Evolutionary conservation across 2,113 vertebrate species (phyloP), one percentile per base, ranked within the genome.

Genomic region (Carassius gibelio): DNA sequence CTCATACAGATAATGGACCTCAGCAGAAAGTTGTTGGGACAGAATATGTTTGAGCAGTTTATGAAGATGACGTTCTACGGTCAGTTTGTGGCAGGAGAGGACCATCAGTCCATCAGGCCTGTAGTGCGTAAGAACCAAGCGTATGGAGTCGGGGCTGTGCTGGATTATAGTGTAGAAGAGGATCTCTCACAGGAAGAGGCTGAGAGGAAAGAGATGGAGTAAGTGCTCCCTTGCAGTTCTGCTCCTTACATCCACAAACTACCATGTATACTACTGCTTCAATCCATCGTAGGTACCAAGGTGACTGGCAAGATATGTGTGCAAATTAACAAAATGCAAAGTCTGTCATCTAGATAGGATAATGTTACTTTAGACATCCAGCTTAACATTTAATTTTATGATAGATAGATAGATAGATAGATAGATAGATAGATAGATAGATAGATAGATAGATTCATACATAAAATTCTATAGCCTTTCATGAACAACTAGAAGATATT

Each of bases 61-160:
- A 97, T 99, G 97, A 98, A 97, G 93, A 92, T 96, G 94, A 97
- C 97, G 0, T 97, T 99, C 92, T 99, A 98, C 0, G 96, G 97
- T 14, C 97, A 99, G 89, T 98, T 99, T 93, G 97, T 98, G 87
- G 98, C 96, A 0, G 96, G 97, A 0, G 96, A 99, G 89, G 95
- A 99, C 92, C 96, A 96, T 82, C 87, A 94, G 61, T 90, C 95
- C 88, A 98, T 98, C 88, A 93, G 90, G 79, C 96, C 97, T 0
- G 90, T 98, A 82, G 93, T 99, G 75, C 94, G 83, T 87, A 96
- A 92, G 91, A 96, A 99, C 88, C 93, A 77, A 75, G 91, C 96
- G 0, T 97, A 95, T 0, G 97, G 97, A 0, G 96, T 98, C 4
- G 96, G 98, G 57, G 96, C 96, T 0, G 94, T 99, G 68, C 92